These are phyloP conservation scores for Gadus chalcogrammus DNA, from an alignment of 2,113 vertebrate species.

Conservation along the genomic window DNA sequence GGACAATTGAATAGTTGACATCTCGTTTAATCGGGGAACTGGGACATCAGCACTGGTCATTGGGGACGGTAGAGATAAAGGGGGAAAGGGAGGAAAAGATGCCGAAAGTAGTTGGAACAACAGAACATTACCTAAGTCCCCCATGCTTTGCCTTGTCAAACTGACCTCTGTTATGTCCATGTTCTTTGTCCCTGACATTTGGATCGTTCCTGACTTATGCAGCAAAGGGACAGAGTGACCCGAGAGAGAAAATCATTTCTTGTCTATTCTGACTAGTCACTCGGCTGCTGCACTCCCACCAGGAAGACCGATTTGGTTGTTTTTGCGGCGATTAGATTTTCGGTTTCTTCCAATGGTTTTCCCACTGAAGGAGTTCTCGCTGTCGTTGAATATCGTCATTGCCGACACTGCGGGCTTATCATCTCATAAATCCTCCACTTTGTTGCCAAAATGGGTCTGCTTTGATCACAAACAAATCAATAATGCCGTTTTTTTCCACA, in stretches of 20 bases:
- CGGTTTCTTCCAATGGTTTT: slow-evolving; percentile 42
- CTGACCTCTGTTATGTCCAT: background rate
- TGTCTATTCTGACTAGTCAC: slow-evolving; percentile 13
- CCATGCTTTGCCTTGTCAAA: slow-evolving; percentile 3
- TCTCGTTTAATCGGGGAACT: too few relatives aligned
- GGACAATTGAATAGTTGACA: too few relatives aligned
- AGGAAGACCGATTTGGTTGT: slow-evolving; percentile 47
- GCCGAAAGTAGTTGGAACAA: background rate
- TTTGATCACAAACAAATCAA: slow-evolving; percentile 20
- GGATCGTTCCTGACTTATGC: slow-evolving; percentile 10
- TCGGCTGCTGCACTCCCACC: slow-evolving; percentile 19
- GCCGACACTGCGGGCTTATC: slow-evolving; percentile 37
- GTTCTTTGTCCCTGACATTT: slow-evolving; percentile 12
- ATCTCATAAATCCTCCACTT: slow-evolving; percentile 18
- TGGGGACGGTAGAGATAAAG: too few relatives aligned
- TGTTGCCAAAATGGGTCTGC: slow-evolving; percentile 45
- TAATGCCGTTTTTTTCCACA: slow-evolving; percentile 24
- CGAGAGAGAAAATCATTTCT: slow-evolving; percentile 15
- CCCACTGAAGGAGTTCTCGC: slow-evolving; percentile 37
- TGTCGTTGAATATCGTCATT: slow-evolving; percentile 26
- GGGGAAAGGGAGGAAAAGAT: background rate
- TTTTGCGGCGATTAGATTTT: slow-evolving; percentile 48
- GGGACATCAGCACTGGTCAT: too few relatives aligned
- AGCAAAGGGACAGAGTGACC: slow-evolving; percentile 1
- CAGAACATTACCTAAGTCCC: slow-evolving; percentile 6